A percentile compares a stretch with the other conserved stretches of the same genome.
phyloP scores from a whole-genome alignment of 2,797 vertebrate genomes.

The Eupleurogrammus muticus region DNA sequence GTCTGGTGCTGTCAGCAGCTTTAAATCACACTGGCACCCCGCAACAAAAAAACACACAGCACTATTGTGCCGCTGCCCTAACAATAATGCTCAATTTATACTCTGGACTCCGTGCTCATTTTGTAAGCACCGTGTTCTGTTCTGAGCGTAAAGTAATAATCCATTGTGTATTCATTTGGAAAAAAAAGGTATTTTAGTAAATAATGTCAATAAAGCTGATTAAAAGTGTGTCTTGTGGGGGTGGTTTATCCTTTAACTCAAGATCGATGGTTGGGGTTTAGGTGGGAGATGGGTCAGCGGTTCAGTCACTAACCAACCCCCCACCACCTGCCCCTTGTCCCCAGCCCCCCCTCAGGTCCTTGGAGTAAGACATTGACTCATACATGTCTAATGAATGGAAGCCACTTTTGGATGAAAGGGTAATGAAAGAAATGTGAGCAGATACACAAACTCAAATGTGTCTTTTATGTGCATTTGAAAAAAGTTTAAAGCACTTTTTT shows the following conservation, averaged over 20 bases:
- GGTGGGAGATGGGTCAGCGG: not conserved
- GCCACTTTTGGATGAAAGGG: not conserved
- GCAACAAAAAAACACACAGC: slow-evolving; percentile 81
- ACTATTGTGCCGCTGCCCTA: slow-evolving; percentile 83
- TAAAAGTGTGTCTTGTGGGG: not conserved
- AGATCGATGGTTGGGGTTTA: not conserved
- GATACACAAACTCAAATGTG: not conserved
- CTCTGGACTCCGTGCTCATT: slow-evolving; percentile 75
- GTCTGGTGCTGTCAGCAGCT: slow-evolving; percentile 92
- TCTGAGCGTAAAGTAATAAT: slow-evolving; percentile 26
- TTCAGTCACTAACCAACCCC: not conserved
- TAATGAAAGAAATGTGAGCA: not conserved
- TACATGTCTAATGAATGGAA: not conserved
- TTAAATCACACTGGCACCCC: slow-evolving; percentile 90
- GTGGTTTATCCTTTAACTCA: slow-evolving; percentile 11
- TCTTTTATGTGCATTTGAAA: no score
- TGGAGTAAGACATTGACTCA: not conserved
- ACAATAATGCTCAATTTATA: slow-evolving; percentile 80
- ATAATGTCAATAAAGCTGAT: not conserved
- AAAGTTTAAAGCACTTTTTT: not conserved
- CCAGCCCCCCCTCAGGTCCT: not conserved
- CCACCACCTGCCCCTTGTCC: no score
- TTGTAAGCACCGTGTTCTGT: slow-evolving; percentile 72
- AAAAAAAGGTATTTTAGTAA: not conserved
- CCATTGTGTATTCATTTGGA: not conserved